Evolutionary conservation across 2,888 invertebrate genomes (phyloP).

Genomic region (Cheilosia variabilis): DNA sequence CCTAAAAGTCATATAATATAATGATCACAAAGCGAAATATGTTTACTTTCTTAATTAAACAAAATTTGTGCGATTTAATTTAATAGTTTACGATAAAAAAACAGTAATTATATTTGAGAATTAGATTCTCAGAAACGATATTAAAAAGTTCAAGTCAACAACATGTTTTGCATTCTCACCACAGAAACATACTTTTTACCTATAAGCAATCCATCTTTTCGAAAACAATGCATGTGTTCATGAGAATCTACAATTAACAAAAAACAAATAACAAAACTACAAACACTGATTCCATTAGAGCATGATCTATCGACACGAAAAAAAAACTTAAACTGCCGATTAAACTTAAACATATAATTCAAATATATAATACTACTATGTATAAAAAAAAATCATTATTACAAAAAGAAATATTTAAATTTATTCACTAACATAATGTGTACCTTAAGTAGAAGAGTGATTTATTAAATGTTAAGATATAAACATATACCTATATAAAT

Average conservation of each 20-base stretch:
- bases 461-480: constrained; percentile 71
- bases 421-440: constrained; percentile 68
- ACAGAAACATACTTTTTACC: constrained; percentile 48
- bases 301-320: constrained; percentile 71
- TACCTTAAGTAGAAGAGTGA: constrained; percentile 73
- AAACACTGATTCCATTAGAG: constrained; percentile 51
- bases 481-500: constrained; percentile 57
- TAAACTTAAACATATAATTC: constrained; percentile 70
- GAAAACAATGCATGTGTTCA: constrained; percentile 71
- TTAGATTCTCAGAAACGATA: constrained; percentile 59
- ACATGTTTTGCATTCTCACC: constrained; percentile 62
- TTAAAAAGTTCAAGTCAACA: constrained; percentile 32
- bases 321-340: constrained; percentile 73
- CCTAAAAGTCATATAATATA: constrained; percentile 35
- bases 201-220: constrained; percentile 51
- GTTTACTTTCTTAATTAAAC: constrained; percentile 24
- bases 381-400: constrained; percentile 41
- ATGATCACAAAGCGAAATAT: constrained; percentile 30
- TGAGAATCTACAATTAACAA: constrained; percentile 29
- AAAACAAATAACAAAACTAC: background rate
- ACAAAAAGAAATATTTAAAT: constrained; percentile 57
- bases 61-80: constrained; percentile 25
- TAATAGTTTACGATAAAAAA: constrained; percentile 11
- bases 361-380: constrained; percentile 52
- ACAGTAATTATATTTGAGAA: constrained; percentile 16